Percentiles rank a stretch among this genome's conserved stretches.
Evolutionary conservation across 2,113 vertebrate species (phyloP).

Genomic region (Sceloporus undulatus): DNA sequence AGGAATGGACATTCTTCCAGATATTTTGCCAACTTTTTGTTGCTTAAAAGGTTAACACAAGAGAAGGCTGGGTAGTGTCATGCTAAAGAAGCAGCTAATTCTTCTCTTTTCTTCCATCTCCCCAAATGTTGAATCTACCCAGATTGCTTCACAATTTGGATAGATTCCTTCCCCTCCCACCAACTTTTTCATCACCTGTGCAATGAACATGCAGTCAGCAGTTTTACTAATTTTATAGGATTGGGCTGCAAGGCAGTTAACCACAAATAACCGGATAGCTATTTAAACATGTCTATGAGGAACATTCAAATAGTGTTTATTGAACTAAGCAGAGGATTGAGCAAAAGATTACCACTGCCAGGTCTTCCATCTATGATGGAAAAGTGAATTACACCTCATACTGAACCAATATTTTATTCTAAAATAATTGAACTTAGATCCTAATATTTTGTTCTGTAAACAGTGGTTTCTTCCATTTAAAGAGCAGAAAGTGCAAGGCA

Average conservation of each 20-base stretch:
- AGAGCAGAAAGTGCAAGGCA: not conserved
- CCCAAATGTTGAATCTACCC: no score
- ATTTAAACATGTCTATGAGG: not conserved
- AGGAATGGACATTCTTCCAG: not conserved
- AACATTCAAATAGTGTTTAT: not conserved
- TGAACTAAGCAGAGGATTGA: not conserved
- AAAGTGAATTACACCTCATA: no score
- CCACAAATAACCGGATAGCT: not conserved
- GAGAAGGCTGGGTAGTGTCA: not conserved
- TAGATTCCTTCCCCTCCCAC: no score
- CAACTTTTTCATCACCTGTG: no score
- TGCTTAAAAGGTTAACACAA: not conserved
- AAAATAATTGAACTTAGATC: not conserved
- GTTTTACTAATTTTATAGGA: not conserved
- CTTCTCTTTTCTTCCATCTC: not conserved
- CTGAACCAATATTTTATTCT: not conserved
- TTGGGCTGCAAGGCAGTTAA: not conserved
- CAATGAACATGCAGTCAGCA: no score
- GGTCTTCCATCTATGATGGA: no score
- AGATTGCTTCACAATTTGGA: no score
- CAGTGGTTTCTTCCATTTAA: not conserved
- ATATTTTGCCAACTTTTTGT: not conserved
- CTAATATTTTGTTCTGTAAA: not conserved
- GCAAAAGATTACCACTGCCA: no score
- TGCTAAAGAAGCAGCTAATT: not conserved